A percentile compares a stretch with the other conserved stretches of the same genome.
Evolutionary conservation across 2,113 vertebrate species (phyloP).

Genomic region (Phaethon lepturus): DNA sequence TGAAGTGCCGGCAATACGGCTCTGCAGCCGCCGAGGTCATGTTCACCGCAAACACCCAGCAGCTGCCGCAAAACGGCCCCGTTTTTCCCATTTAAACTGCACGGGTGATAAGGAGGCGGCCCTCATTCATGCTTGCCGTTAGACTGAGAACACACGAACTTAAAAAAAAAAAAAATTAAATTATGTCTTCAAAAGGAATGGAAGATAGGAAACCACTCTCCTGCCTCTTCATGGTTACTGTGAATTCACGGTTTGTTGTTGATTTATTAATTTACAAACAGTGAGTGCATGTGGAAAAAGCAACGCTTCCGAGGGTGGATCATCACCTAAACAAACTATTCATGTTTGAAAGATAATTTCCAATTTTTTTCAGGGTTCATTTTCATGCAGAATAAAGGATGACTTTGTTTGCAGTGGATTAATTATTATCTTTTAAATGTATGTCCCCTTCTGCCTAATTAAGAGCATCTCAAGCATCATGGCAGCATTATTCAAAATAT

Average conservation of each 20-base stretch:
- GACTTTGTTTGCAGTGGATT: not conserved
- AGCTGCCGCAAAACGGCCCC: not conserved
- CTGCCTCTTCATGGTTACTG: not conserved
- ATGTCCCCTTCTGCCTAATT: not conserved
- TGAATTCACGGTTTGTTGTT: not conserved
- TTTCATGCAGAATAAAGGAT: not conserved
- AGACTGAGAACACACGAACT: not conserved
- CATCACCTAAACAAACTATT: not conserved
- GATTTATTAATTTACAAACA: not conserved
- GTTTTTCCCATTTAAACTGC: not conserved
- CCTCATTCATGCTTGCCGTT: fast-evolving
- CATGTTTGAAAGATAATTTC: not conserved
- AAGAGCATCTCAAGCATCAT: not conserved
- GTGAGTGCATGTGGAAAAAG: not conserved
- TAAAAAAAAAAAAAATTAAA: too few relatives aligned
- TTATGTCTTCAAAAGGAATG: not conserved
- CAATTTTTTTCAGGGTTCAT: not conserved
- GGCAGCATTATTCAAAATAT: not conserved
- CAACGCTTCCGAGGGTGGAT: not conserved
- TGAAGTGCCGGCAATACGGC: not conserved
- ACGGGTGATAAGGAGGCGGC: not conserved
- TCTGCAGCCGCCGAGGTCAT: not conserved
- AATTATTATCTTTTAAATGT: not conserved
- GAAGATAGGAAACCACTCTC: not conserved
- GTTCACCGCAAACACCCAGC: not conserved